Percentiles rank a stretch among this genome's conserved stretches.
These are phyloP conservation scores for Tinea pellionella DNA, from an alignment of 2,888 invertebrate genomes.

Conservation along the genomic window DNA sequence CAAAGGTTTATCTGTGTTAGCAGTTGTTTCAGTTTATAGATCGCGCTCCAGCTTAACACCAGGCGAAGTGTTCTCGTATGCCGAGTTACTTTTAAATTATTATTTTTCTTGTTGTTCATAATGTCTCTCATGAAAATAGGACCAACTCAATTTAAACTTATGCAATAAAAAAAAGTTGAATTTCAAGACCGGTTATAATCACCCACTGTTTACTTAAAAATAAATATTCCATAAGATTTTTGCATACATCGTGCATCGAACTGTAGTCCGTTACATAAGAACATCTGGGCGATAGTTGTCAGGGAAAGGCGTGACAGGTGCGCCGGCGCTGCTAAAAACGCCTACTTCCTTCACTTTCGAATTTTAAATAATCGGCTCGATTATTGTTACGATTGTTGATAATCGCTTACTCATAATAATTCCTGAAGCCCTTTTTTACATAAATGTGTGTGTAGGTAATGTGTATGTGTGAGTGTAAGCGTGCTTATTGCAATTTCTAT, in stretches of 20 bases:
- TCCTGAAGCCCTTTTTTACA: background rate
- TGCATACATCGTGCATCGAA: conserved; percentile 12
- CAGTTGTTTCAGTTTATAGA: no score
- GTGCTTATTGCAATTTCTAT: no score
- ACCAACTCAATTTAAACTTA: background rate
- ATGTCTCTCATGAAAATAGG: background rate
- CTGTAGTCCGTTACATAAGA: conserved; percentile 18
- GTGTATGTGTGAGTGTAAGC: no score
- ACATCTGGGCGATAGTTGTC: conserved; percentile 5
- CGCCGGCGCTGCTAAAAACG: conserved; percentile 16
- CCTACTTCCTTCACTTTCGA: conserved; percentile 20
- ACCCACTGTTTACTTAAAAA: background rate
- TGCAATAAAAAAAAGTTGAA: background rate
- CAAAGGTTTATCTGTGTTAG: no score
- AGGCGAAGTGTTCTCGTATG: no score
- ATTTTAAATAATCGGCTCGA: conserved; percentile 18
- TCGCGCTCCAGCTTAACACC: no score
- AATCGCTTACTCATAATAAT: conserved; percentile 1
- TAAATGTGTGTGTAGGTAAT: background rate
- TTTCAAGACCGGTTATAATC: background rate
- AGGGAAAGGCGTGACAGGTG: conserved; percentile 22
- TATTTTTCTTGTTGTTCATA: no score
- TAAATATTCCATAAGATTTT: background rate
- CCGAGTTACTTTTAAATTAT: no score
- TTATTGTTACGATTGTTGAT: conserved; percentile 10